Conservation (phyloP, 1,140 invertebrate species). For the Condylostylus longicornis region DNA sequence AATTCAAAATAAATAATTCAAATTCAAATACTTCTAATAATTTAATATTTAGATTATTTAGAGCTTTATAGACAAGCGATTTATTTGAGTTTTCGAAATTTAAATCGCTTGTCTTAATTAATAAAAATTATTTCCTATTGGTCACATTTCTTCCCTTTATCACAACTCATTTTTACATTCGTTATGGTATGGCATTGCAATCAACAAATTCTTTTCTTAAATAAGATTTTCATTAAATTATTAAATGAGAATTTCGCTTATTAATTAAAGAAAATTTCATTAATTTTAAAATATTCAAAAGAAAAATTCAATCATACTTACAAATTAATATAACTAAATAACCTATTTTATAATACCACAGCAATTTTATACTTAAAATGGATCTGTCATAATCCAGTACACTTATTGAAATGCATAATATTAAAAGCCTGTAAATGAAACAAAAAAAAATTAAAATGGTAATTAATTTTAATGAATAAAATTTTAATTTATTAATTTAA, state of each 20-base stretch:
- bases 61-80: too few relatives aligned
- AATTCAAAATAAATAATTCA: too few relatives aligned
- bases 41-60: too few relatives aligned
- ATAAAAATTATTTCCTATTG: too few relatives aligned
- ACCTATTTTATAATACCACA: slow-evolving; percentile 55
- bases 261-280: background rate
- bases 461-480: slow-evolving; percentile 5
- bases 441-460: slow-evolving; percentile 21
- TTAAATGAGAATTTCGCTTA: too few relatives aligned
- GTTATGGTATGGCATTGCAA: too few relatives aligned
- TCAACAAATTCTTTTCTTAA: too few relatives aligned
- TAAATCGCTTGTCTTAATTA: too few relatives aligned
- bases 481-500: slow-evolving; percentile 3
- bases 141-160: too few relatives aligned
- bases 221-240: background rate
- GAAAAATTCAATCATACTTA: slow-evolving; percentile 14
- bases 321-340: slow-evolving; percentile 48
- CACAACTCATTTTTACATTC: too few relatives aligned
- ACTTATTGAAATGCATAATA: slow-evolving; percentile 40
- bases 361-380: slow-evolving; percentile 40
- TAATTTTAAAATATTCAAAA: background rate
- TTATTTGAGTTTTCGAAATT: too few relatives aligned
- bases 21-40: too few relatives aligned
- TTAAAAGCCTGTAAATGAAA: slow-evolving; percentile 36
- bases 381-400: slow-evolving; percentile 45